A percentile compares a stretch with the other conserved stretches of the same genome.
phyloP scores from a whole-genome alignment of 2,113 vertebrate genomes.

The Meriones unguiculatus region DNA sequence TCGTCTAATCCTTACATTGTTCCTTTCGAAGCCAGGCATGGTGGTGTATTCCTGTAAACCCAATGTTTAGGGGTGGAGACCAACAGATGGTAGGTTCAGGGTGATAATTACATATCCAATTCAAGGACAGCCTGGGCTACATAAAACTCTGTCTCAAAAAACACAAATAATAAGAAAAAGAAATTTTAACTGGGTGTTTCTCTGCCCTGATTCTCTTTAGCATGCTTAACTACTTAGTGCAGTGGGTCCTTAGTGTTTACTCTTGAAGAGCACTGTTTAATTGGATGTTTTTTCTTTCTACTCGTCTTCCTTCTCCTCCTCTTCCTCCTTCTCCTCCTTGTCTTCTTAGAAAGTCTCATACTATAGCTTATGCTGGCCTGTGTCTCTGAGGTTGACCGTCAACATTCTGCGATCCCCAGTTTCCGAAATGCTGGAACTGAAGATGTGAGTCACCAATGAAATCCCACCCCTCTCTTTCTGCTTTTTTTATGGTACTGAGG shows the following conservation, averaged over 20 bases:
- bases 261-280: neutral
- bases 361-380: neutral
- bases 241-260: neutral
- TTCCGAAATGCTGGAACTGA: neutral
- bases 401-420: neutral
- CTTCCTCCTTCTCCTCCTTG: neutral
- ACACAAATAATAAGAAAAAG: neutral
- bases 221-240: neutral
- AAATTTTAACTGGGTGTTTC: neutral
- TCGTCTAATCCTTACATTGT: neutral
- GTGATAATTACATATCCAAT: neutral
- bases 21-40: neutral
- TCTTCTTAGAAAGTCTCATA: neutral
- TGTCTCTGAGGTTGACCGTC: neutral
- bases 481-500: neutral
- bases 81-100: neutral
- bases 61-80: neutral
- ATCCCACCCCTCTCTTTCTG: neutral
- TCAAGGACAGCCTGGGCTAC: neutral
- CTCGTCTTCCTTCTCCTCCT: accelerated
- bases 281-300: too few species aligned
- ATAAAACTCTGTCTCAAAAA: neutral
- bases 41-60: neutral
- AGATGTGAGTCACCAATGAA: neutral
- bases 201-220: neutral